Evolutionary conservation across 2,797 vertebrate genomes (phyloP).

Genomic region (Scolopax bukidnonensis): DNA sequence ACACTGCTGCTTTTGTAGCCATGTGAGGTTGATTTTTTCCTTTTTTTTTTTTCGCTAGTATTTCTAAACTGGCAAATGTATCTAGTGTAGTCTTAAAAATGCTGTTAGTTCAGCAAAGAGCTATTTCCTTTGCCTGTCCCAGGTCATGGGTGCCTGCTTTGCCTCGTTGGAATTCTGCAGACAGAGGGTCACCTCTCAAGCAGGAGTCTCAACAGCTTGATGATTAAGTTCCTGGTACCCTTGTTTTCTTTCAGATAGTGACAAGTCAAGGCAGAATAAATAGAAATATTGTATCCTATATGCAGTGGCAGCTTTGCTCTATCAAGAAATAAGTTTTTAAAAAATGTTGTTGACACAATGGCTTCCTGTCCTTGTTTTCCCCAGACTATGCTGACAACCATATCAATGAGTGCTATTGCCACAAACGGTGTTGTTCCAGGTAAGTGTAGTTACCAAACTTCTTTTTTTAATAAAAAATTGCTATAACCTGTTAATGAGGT

Average conservation of each 20-base stretch:
- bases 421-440: constrained; percentile 99
- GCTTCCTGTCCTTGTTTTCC: constrained; percentile 26
- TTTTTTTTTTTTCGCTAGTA: background rate
- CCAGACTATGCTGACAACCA: constrained; percentile 97
- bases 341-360: background rate
- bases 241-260: constrained; percentile 9
- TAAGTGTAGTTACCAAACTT: constrained; percentile 58
- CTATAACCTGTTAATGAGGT: accelerated
- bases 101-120: background rate
- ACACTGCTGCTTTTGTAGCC: background rate
- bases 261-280: background rate
- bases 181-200: background rate
- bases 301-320: background rate
- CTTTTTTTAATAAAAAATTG: background rate
- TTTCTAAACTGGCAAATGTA: background rate
- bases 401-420: constrained; percentile 99
- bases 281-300: background rate
- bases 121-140: background rate
- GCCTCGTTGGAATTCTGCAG: background rate
- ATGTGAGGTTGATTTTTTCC: background rate
- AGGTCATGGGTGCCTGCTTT: background rate
- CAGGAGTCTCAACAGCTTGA: background rate
- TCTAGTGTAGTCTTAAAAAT: background rate
- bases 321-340: background rate
- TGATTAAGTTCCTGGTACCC: background rate